Evolutionary conservation across 2,888 invertebrate genomes (phyloP).

Genomic region (Xanthia togata): DNA sequence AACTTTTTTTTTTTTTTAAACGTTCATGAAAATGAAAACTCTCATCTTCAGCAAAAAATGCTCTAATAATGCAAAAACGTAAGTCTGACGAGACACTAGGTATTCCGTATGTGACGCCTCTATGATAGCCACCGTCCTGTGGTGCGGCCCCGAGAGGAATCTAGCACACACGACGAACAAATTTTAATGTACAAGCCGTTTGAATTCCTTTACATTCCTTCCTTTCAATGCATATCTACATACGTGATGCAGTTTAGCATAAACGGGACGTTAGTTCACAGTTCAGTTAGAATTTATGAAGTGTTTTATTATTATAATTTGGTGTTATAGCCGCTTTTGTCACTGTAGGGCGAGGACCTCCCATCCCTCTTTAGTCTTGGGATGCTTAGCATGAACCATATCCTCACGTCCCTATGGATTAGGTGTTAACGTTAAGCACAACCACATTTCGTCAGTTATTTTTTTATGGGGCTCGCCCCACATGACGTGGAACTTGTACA

Average conservation of each 20-base stretch:
- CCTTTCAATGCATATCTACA: conserved; percentile 24
- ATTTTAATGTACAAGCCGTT: conserved; percentile 30
- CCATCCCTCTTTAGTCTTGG: too few relatives aligned
- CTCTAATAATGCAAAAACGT: neutral
- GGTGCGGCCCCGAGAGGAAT: conserved; percentile 16
- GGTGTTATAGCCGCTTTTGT: neutral
- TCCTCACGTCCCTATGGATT: neutral
- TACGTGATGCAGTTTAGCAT: conserved; percentile 32
- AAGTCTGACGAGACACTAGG: neutral
- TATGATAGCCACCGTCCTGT: neutral
- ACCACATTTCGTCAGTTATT: neutral
- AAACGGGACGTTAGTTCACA: conserved; percentile 17
- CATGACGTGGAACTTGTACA: neutral
- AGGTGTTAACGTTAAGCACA: neutral
- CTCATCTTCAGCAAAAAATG: neutral
- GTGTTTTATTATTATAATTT: conserved; percentile 29
- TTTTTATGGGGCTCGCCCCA: neutral
- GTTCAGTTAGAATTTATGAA: conserved; percentile 1
- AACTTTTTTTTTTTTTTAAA: too few relatives aligned
- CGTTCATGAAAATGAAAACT: neutral
- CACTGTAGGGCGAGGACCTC: neutral
- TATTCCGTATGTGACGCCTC: neutral
- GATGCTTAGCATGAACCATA: neutral
- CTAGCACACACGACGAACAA: conserved; percentile 33
- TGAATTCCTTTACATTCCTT: conserved; percentile 46